Percentiles rank a stretch among this genome's conserved stretches.
phyloP scores from a whole-genome alignment of 2,888 invertebrate species.

The Megamerina dolium region DNA sequence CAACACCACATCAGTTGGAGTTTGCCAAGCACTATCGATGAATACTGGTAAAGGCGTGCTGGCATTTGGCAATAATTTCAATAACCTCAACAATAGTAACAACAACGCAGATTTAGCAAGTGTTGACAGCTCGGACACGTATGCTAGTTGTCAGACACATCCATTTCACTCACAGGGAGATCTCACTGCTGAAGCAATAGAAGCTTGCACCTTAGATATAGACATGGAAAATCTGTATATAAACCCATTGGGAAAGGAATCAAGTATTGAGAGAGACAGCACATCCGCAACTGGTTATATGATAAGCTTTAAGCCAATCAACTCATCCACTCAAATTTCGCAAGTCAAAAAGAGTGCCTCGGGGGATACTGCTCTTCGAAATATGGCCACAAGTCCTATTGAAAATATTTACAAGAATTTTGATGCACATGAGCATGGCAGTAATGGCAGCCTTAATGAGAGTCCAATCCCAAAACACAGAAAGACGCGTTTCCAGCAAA shows the following conservation, averaged over 20 bases:
- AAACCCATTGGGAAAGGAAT: constrained; percentile 71
- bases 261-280: constrained; percentile 23
- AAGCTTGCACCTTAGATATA: constrained; percentile 46
- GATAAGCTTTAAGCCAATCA: constrained; percentile 34
- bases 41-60: constrained; percentile 26
- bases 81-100: constrained; percentile 42
- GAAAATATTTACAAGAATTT: constrained; percentile 57
- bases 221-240: constrained; percentile 82
- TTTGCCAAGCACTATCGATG: constrained; percentile 25
- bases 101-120: constrained; percentile 54
- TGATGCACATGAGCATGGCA: constrained; percentile 51
- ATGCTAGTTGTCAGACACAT: constrained; percentile 94
- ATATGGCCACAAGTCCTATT: constrained; percentile 54
- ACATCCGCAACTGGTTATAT: constrained; percentile 37
- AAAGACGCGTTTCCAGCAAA: constrained; percentile 79
- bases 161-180: constrained; percentile 84
- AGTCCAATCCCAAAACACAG: constrained; percentile 71
- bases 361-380: constrained; percentile 67
- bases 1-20: constrained; percentile 37
- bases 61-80: constrained; percentile 30
- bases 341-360: constrained; percentile 74
- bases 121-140: constrained; percentile 82
- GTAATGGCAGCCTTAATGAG: constrained; percentile 59
- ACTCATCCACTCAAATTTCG: constrained; percentile 38
- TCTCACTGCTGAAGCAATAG: constrained; percentile 54